Evolutionary conservation across 2,113 vertebrate species (phyloP).

Genomic region (Entelurus aequoreus): DNA sequence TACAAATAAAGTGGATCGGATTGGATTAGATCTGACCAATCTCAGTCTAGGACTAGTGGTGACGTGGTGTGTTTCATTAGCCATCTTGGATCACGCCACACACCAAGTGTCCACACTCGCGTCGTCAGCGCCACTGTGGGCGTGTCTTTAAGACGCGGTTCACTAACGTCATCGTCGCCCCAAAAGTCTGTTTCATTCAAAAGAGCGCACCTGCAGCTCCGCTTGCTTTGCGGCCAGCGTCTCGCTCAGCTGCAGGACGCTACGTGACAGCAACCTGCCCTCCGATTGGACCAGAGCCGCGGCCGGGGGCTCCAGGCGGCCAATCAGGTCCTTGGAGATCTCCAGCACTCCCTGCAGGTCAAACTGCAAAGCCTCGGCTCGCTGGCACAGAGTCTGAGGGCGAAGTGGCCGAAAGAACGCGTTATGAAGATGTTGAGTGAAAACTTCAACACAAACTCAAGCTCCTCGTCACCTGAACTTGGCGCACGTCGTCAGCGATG

Average conservation of each 20-base stretch:
- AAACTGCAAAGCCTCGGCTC: constrained; percentile 56
- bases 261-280: constrained; percentile 69
- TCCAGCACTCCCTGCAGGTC: constrained; percentile 63
- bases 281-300: constrained; percentile 64
- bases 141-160: no score
- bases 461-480: constrained; percentile 65
- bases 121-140: no score
- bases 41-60: no score
- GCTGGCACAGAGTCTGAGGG: constrained; percentile 69
- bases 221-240: constrained; percentile 62
- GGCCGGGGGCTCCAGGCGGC: constrained; percentile 55
- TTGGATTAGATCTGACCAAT: no score
- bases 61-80: neutral
- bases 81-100: no score
- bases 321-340: constrained; percentile 64
- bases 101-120: no score
- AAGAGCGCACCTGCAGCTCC: constrained; percentile 73
- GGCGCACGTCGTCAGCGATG: constrained; percentile 55
- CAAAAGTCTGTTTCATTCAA: neutral
- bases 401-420: neutral
- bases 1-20: no score
- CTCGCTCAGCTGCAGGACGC: constrained; percentile 68
- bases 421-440: neutral
- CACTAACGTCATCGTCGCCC: no score
- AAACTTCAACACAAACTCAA: neutral